Base-by-base conservation (phyloP, 2,797 vertebrate genomes). In the Coluber constrictor region DNA sequence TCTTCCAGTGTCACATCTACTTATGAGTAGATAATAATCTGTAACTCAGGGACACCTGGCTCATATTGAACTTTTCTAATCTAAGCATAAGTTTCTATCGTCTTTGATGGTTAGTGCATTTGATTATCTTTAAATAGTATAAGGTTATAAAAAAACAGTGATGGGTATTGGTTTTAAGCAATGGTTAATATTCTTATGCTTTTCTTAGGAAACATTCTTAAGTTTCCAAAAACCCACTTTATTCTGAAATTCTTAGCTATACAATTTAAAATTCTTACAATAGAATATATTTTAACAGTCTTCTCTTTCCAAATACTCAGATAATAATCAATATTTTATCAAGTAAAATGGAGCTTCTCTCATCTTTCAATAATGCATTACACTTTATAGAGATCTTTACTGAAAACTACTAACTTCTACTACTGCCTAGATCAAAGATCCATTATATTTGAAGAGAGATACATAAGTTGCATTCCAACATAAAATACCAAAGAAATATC, bases 11-110 rank as follows among this genome's bases (percentile, higher is more conserved):
- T 70, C 13, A 70, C n/a, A 32, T 32, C 66, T 70, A 70, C 66
- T 70, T 6, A 96, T 96, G 43, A 2, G 2, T 93, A 94, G 92
- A 95, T 3, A 11, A 94, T 92, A 95, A 94, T 90, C 94, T 88
- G 59, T 95, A 92, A 63, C 87, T 27, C 90, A 90, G 1, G 87
- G 56, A 88, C 12, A 43, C 79, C 79, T 89, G 29, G 43, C n/a
- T 25, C 27, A 27, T 59, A 87, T 6, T 57, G 83, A 88, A 93
- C 10, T 89, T 79, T 43, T 61, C 16, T 89, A 86, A 89, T 83
- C 43, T 83, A n/a, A 88, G 37, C 9, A 6, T 87, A 90, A 59
- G 23, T 83, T 54, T 79, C 51, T 66, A 2, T 90, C 43, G 51
- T 54, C 25, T 79, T 27, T 54, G 54, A 59, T n/a, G 37, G 90